A percentile compares a stretch with the other conserved stretches of the same genome.
These are phyloP conservation scores for Ethmia dodecea DNA, from an alignment of 2,888 invertebrate genomes.

Conservation along the genomic window DNA sequence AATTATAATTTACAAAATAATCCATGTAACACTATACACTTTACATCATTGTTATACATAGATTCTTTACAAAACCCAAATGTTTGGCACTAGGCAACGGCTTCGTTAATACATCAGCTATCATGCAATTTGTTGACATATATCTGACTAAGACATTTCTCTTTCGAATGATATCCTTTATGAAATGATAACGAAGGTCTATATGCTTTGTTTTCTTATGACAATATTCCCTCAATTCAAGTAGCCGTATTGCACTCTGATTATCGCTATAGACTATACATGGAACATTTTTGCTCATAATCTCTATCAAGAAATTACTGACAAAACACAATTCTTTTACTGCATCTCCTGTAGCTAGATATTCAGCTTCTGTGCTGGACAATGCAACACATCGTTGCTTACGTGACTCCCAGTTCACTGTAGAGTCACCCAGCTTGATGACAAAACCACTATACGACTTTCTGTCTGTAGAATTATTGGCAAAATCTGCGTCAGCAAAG, in stretches of 20 bases:
- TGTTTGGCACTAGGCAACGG: neutral
- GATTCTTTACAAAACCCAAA: too few relatives aligned
- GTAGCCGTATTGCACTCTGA: constrained; percentile 13
- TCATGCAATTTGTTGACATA: neutral
- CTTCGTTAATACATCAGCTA: constrained; percentile 4
- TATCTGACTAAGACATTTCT: neutral
- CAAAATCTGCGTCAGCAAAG: constrained; percentile 16
- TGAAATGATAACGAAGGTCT: constrained; percentile 14
- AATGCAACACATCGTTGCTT: constrained; percentile 19
- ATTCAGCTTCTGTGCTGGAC: constrained; percentile 22
- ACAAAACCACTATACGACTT: constrained; percentile 21
- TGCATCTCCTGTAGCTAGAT: constrained; percentile 14
- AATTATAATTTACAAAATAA: too few relatives aligned
- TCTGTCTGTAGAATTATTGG: constrained; percentile 13
- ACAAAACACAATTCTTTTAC: constrained; percentile 16
- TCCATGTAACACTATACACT: too few relatives aligned
- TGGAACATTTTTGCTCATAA: neutral
- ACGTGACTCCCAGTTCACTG: constrained; percentile 16
- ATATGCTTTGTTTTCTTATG: constrained; percentile 16
- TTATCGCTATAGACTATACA: constrained; percentile 10
- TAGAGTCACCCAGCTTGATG: constrained; percentile 8
- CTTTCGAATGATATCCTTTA: constrained; percentile 7
- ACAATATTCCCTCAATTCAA: constrained; percentile 12
- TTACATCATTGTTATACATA: too few relatives aligned
- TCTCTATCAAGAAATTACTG: neutral